phyloP scores from a whole-genome alignment of 2,888 invertebrate species.

The Tridacna gigas region DNA sequence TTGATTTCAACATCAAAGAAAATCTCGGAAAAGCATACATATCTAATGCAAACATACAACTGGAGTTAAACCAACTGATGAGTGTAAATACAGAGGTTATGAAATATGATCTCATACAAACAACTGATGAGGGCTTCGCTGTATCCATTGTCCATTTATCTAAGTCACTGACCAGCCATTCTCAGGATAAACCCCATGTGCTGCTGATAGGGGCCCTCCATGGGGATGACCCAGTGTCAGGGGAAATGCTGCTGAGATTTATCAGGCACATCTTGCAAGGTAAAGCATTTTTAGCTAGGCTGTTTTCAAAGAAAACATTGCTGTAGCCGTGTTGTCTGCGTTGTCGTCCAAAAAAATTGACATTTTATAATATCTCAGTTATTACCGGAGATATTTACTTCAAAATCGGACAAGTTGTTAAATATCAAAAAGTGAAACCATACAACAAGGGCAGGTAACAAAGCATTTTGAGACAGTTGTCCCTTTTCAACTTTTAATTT shows the following conservation, averaged over 20 bases:
- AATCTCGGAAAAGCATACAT: slow-evolving; percentile 88
- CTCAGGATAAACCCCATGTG: slow-evolving; percentile 90
- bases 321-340: too few relatives aligned
- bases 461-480: too few relatives aligned
- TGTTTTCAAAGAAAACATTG: too few relatives aligned
- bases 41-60: slow-evolving; percentile 88
- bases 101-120: slow-evolving; percentile 60
- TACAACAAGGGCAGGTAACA: too few relatives aligned
- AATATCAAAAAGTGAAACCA: too few relatives aligned
- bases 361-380: too few relatives aligned
- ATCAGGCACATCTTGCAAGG: slow-evolving; percentile 90
- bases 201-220: slow-evolving; percentile 91
- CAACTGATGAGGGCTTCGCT: slow-evolving; percentile 58
- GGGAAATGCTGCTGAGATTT: slow-evolving; percentile 86
- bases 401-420: too few relatives aligned
- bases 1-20: slow-evolving; percentile 84
- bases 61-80: slow-evolving; percentile 89
- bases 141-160: slow-evolving; percentile 74
- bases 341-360: too few relatives aligned
- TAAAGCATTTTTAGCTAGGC: slow-evolving; percentile 56
- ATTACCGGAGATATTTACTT: too few relatives aligned
- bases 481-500: too few relatives aligned
- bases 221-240: slow-evolving; percentile 81
- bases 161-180: slow-evolving; percentile 61
- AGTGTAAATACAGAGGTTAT: slow-evolving; percentile 89